A percentile compares a stretch with the other conserved stretches of the same genome.
Evolutionary conservation across 2,888 invertebrate genomes (phyloP).

Genomic region (Andrena bicolor): DNA sequence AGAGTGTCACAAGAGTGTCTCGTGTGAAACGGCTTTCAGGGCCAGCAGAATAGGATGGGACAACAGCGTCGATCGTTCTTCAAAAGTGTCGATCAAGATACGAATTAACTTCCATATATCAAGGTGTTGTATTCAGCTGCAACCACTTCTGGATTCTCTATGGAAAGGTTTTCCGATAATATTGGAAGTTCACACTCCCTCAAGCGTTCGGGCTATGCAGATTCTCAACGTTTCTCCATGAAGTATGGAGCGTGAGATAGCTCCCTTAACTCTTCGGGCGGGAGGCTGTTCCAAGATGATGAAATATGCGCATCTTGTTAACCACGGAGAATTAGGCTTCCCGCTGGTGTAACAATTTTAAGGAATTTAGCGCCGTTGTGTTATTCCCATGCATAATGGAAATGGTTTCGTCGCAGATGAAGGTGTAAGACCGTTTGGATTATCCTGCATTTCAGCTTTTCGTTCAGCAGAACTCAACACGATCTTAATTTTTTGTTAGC

Average conservation of each 20-base stretch:
- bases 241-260: slow-evolving; percentile 23
- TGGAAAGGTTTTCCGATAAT: slow-evolving; percentile 21
- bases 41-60: neutral
- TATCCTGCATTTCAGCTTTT: no score
- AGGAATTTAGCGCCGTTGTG: no score
- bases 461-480: no score
- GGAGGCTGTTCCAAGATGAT: neutral
- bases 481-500: no score
- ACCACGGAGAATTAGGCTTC: neutral
- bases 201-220: slow-evolving; percentile 17
- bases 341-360: neutral
- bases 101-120: neutral
- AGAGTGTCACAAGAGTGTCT: no score
- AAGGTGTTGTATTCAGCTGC: slow-evolving; percentile 8
- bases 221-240: slow-evolving; percentile 9
- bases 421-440: no score
- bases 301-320: slow-evolving; percentile 21
- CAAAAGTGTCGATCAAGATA: slow-evolving; percentile 31
- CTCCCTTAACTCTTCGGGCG: slow-evolving; percentile 21
- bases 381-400: no score
- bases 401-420: no score
- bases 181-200: slow-evolving; percentile 27
- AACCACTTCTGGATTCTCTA: slow-evolving; percentile 6
- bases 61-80: neutral
- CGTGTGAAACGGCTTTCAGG: no score